Percentiles rank a stretch among this genome's conserved stretches.
These are phyloP conservation scores for Thymallus thymallus DNA, from an alignment of 2,113 vertebrate species.

Conservation along the genomic window DNA sequence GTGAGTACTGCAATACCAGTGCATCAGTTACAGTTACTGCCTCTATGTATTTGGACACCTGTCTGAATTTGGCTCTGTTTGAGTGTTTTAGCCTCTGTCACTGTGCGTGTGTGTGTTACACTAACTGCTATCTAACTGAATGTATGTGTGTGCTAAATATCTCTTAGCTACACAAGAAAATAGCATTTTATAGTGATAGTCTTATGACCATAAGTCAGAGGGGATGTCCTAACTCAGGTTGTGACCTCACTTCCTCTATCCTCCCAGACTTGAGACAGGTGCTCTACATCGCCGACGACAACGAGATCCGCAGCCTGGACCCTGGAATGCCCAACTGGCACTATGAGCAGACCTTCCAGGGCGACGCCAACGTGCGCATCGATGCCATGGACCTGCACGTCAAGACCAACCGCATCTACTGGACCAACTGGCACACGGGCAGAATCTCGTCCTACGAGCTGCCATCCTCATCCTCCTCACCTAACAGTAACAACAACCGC, in stretches of 20 bases:
- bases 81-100: too few relatives aligned
- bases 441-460: conserved; percentile 89
- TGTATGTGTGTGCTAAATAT: too few relatives aligned
- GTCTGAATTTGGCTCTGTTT: too few relatives aligned
- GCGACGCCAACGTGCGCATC: conserved; percentile 90
- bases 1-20: conserved; percentile 56
- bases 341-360: conserved; percentile 93
- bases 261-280: conserved; percentile 77
- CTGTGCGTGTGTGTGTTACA: too few relatives aligned
- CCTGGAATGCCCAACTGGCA: conserved; percentile 87
- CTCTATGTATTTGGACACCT: too few relatives aligned
- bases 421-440: conserved; percentile 98
- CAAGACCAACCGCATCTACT: conserved; percentile 91
- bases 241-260: conserved; percentile 1
- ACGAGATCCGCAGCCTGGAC: conserved; percentile 94
- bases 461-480: conserved; percentile 68
- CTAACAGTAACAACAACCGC: conserved; percentile 81
- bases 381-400: conserved; percentile 95
- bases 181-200: too few relatives aligned
- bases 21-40: too few relatives aligned
- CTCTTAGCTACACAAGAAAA: too few relatives aligned
- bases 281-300: conserved; percentile 94
- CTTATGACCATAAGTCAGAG: too few relatives aligned
- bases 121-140: too few relatives aligned
- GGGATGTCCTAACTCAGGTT: neutral